A percentile compares a stretch with the other conserved stretches of the same genome.
These are phyloP conservation scores for Capitulum mitella DNA, from an alignment of 2,888 invertebrate genomes.

Conservation along the genomic window DNA sequence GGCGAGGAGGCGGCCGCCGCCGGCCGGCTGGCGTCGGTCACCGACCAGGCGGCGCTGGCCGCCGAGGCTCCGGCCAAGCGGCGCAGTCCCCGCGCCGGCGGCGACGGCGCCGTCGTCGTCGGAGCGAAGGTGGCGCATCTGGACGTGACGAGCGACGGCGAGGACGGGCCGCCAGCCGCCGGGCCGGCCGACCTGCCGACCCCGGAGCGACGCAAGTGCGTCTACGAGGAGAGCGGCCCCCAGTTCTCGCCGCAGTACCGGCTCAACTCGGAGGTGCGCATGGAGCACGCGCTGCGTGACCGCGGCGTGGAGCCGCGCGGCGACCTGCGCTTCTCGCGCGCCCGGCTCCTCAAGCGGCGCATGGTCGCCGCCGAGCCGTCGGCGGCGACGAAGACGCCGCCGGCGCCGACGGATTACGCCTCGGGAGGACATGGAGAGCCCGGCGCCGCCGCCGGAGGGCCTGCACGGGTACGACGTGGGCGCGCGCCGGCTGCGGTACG, in stretches of 20 bases:
- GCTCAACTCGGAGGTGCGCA: not conserved
- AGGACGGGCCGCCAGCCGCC: not conserved
- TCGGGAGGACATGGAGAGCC: not conserved
- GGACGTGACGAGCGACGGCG: not conserved
- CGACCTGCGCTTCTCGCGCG: not conserved
- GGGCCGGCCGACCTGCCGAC: not conserved
- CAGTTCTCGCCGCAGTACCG: not conserved
- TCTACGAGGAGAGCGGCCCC: not conserved
- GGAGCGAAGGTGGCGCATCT: not conserved
- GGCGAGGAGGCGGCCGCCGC: no score
- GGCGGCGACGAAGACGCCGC: not conserved
- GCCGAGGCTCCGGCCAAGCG: not conserved
- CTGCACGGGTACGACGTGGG: not conserved
- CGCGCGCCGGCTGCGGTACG: not conserved
- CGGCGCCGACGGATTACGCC: not conserved
- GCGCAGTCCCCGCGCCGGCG: not conserved
- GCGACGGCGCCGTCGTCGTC: not conserved
- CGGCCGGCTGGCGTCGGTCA: not conserved
- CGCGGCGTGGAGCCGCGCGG: not conserved
- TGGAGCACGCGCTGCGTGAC: not conserved
- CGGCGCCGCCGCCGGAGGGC: not conserved
- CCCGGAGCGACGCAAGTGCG: not conserved
- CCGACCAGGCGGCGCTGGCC: not conserved
- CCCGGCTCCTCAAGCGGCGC: not conserved
- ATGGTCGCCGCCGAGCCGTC: not conserved